Evolutionary conservation across 2,113 vertebrate genomes (phyloP), one percentile per base, ranked within the genome.

Genomic region (Collichthys lucidus): DNA sequence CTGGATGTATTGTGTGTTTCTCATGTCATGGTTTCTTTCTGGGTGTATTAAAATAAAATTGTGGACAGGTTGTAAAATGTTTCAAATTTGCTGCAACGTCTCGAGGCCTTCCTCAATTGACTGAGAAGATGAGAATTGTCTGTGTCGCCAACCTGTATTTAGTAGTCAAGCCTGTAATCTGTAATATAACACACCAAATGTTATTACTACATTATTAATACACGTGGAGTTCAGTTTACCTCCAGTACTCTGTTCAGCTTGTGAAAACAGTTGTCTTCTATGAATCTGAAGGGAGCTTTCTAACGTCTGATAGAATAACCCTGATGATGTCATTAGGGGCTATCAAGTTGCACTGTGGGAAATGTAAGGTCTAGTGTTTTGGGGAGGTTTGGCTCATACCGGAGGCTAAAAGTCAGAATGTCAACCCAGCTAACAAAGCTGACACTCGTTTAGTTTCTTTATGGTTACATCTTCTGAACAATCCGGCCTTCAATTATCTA

Each of bases 271-370:
- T 35, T 35, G 35, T 35, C 35, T 8, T 35, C 35, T 35, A 35
- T 35, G 35, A 35, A 35, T 35, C 35, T 35, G 35, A 35, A 46
- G 6, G 49, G 17, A 52, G 19, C 20, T 52, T 19, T 19, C 47
- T 52, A 52, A 53, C n/a, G 52, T 56, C n/a, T 56, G 53, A 74
- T 19, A 47, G 7, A 31, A 57, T 5, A 57, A 64, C 7, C 10
- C 20, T n/a, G n/a, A 53, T 19, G 16, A 55, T 10, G 35, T 42
- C 35, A 75, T 55, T 7, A 24, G 17, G 35, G 8, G 17, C 31
- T 6, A 64, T 62, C 11, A n/a, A n/a, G 50, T 55, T 53, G 60
- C 60, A 64, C 49, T 74, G n/a, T 40, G 29, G 20, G 49, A 29
- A 20, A 62, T 40, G 62, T 42, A 46, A 50, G 22, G 10, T 40